phyloP scores from a whole-genome alignment of 2,113 vertebrate species.

The Synodontis membranacea region DNA sequence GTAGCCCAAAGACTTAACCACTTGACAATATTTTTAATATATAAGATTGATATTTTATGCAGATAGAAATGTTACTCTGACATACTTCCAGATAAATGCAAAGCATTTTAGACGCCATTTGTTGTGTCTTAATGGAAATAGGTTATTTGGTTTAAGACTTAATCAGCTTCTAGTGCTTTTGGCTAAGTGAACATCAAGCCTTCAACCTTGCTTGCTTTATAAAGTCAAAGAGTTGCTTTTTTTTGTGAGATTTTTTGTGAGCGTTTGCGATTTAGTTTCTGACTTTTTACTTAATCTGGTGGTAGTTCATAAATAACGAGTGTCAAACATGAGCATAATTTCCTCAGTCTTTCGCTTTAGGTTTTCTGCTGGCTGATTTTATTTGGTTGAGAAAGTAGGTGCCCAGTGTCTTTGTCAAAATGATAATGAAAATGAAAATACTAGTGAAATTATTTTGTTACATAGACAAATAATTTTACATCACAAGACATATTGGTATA shows the following conservation, averaged over 20 bases:
- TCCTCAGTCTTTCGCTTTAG: neutral
- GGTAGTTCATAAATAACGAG: neutral
- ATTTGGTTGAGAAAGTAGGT: neutral
- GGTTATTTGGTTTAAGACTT: neutral
- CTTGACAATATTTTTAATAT: neutral
- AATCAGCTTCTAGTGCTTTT: neutral
- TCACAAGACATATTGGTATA: too few species aligned
- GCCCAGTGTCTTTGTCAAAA: neutral
- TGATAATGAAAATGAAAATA: too few species aligned
- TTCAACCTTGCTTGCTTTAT: neutral
- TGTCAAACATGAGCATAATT: neutral
- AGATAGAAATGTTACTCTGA: neutral
- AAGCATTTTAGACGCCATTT: neutral
- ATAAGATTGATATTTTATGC: neutral
- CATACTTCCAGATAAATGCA: neutral
- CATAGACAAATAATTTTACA: too few species aligned
- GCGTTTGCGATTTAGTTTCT: neutral
- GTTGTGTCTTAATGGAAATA: neutral
- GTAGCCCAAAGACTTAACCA: neutral
- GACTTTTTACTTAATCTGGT: constrained; percentile 7
- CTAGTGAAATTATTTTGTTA: too few species aligned
- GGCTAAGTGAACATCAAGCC: neutral
- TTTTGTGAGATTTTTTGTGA: neutral
- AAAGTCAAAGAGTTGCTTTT: neutral
- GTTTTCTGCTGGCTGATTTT: neutral